Percentiles rank a stretch among this genome's conserved stretches.
Evolutionary conservation across 2,888 invertebrate species (phyloP).

Genomic region (Chouioia cunea): DNA sequence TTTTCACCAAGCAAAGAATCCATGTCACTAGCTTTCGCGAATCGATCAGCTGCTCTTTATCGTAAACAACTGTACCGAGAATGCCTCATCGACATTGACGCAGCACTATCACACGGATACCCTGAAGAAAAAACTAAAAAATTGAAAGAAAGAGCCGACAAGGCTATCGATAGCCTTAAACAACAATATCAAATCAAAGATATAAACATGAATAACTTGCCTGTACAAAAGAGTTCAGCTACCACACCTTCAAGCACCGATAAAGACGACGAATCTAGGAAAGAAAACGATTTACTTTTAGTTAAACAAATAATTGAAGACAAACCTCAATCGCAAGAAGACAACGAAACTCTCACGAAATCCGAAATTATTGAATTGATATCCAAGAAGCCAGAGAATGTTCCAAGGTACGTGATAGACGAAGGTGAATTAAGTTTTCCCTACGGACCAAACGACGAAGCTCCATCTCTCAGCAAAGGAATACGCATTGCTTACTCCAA

Average conservation of each 20-base stretch:
- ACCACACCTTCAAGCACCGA: not conserved
- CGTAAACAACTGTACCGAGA: slow-evolving; percentile 62
- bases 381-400: not conserved
- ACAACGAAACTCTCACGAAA: not conserved
- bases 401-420: slow-evolving; percentile 28
- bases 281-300: not conserved
- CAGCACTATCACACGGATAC: slow-evolving; percentile 60
- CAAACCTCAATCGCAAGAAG: not conserved
- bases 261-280: not conserved
- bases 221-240: not conserved
- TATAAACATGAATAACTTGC: slow-evolving; percentile 47
- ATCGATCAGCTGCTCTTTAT: slow-evolving; percentile 65
- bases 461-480: slow-evolving; percentile 60
- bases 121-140: slow-evolving; percentile 63
- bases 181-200: slow-evolving; percentile 32
- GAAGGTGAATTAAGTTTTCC: slow-evolving; percentile 17
- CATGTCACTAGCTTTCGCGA: slow-evolving; percentile 64
- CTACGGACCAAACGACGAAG: slow-evolving; percentile 55
- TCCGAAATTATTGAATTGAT: slow-evolving; percentile 17
- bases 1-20: slow-evolving; percentile 60
- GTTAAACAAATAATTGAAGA: slow-evolving; percentile 27
- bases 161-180: slow-evolving; percentile 55
- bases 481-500: slow-evolving; percentile 58
- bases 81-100: slow-evolving; percentile 63
- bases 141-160: slow-evolving; percentile 59